phyloP scores from a whole-genome alignment of 2,797 vertebrate genomes.

The Muscicapa striata region DNA sequence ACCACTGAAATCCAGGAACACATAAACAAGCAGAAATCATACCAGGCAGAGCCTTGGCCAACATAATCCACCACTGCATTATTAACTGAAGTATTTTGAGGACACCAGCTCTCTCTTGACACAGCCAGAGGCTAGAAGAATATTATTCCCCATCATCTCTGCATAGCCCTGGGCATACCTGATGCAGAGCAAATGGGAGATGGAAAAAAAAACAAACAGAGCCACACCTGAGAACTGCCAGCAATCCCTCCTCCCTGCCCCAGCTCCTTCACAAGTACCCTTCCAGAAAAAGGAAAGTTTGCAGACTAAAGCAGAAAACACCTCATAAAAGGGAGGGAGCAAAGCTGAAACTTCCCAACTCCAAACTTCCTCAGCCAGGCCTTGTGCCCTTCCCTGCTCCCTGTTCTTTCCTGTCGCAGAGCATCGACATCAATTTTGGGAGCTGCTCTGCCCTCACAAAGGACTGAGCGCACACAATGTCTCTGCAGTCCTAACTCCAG shows the following conservation, averaged over 20 bases:
- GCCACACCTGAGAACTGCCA: background rate
- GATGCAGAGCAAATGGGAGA: background rate
- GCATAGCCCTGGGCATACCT: background rate
- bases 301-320: background rate
- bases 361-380: background rate
- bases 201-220: background rate
- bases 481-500: slow-evolving; percentile 24
- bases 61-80: background rate
- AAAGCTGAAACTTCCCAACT: background rate
- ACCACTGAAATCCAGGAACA: background rate
- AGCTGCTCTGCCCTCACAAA: background rate
- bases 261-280: background rate
- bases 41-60: background rate
- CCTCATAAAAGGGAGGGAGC: background rate
- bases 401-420: background rate
- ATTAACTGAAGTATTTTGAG: background rate
- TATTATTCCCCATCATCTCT: background rate
- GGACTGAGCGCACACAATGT: slow-evolving; percentile 2
- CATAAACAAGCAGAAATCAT: background rate
- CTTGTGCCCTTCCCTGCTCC: background rate
- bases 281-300: background rate
- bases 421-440: fast-evolving
- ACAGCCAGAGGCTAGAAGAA: background rate
- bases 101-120: background rate
- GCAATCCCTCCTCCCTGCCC: background rate